These are phyloP conservation scores for Nanorana parkeri DNA, from an alignment of 2,113 vertebrate genomes.

Conservation along the genomic window DNA sequence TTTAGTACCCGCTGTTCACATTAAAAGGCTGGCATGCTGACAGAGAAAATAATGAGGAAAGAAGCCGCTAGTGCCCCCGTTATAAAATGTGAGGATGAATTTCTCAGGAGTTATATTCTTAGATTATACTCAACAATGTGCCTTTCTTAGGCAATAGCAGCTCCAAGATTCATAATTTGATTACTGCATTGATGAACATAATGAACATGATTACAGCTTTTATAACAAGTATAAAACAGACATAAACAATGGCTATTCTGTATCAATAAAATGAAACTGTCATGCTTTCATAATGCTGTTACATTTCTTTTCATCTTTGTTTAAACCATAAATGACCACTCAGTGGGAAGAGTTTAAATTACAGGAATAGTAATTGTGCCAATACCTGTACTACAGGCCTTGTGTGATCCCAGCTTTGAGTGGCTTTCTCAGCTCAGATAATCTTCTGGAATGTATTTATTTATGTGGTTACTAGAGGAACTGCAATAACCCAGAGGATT, in stretches of 20 bases:
- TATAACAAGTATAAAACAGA: neutral
- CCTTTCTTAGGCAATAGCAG: no score
- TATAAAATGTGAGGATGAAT: no score
- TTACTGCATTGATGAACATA: no score
- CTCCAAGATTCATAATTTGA: no score
- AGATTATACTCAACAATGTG: no score
- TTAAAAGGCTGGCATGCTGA: no score
- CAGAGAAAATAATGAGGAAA: no score
- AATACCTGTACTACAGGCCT: neutral
- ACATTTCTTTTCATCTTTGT: neutral
- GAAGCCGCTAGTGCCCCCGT: no score
- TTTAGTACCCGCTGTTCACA: no score
- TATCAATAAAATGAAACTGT: constrained; percentile 6
- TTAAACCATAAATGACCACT: constrained; percentile 6
- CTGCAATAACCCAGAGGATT: constrained; percentile 30
- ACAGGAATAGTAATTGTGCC: neutral
- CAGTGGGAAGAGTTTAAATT: neutral
- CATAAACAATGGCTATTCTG: neutral
- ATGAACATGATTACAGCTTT: neutral
- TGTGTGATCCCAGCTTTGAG: neutral
- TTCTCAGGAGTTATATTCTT: no score
- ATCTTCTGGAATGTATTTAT: constrained; percentile 56
- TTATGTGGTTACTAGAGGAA: constrained; percentile 48
- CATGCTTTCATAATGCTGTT: neutral
- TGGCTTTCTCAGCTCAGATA: neutral